phyloP scores from a whole-genome alignment of 2,113 vertebrate genomes.

The Aplodontia rufa region DNA sequence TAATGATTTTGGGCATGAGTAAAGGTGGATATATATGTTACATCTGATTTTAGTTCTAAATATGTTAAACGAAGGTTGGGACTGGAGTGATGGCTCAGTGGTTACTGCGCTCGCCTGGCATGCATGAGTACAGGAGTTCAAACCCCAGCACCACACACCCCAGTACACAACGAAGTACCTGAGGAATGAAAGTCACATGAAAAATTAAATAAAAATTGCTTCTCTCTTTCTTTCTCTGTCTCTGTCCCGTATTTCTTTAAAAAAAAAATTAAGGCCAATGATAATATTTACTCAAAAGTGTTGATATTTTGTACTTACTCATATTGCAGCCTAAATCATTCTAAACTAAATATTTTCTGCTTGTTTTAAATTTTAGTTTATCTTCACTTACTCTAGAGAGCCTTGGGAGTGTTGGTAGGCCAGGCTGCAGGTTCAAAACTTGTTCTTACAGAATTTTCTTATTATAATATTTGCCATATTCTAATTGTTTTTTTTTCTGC shows the following conservation, averaged over 20 bases:
- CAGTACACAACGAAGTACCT: no score
- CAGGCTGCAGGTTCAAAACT: neutral
- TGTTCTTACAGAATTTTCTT: neutral
- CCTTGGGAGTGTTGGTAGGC: neutral
- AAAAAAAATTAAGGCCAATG: no score
- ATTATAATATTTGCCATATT: neutral
- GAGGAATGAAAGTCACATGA: no score
- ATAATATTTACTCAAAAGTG: neutral
- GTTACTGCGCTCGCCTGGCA: no score
- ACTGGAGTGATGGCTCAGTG: no score
- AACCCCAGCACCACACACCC: no score
- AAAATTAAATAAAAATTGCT: no score
- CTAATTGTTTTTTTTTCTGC: neutral
- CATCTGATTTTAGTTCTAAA: neutral
- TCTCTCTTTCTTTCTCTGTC: no score
- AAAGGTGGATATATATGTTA: neutral
- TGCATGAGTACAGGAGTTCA: no score
- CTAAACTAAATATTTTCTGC: neutral
- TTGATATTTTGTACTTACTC: neutral
- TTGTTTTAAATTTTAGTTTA: neutral
- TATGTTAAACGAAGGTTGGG: neutral
- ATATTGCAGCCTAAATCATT: neutral
- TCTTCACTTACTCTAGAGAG: neutral
- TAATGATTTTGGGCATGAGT: neutral
- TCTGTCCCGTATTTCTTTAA: no score